Base-by-base conservation (phyloP, 2,888 invertebrate species). In the Archips crataeganus region DNA sequence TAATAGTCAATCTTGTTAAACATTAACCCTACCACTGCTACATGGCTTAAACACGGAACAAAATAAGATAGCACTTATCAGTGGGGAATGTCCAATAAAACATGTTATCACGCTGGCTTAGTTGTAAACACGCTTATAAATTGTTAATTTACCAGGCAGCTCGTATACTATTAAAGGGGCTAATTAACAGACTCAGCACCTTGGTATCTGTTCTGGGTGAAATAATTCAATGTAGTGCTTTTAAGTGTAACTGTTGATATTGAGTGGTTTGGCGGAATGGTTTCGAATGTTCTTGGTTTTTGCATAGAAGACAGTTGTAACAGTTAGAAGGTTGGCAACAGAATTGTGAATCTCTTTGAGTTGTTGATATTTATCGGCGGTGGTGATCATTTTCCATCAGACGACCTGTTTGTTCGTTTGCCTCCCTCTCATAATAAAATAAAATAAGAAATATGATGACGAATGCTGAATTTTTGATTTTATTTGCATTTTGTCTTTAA, bases 181-280 rank as follows among this genome's bases (percentile, higher is more conserved):
- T 85, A 85, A 86, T 87, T 87, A 86, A 84, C 85, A 75, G 81
- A 84, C 85, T 85, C 84, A 82, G 83, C 85, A 84, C 81, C 75
- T 76, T 57, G 74, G 75, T 81, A 78, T 79, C 78, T 75, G 63
- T 6, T 39, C 34, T 60, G n/a, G 34, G 62, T 45, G 57, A 73
- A 73, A 69, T 73, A 69, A 64, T 59, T 73, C 49, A 69, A 60
- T 63, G 62, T 36, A 54, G 72, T 72, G 71, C 51, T 57, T 42
- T 39, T 39, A 39, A 5, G 39, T 39, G 62, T 45, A 54, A 54
- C 54, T 54, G 54, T 54, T 54, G 54, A 49, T 49, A 3, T n/a
- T 49, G 11, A 49, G 54, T 23, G 54, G 54, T 23, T 54, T 54
- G 54, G 39, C 4, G 39, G 39, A 54, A 49, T 13, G 3, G 2